These are phyloP conservation scores for Drosophila anomalipes DNA, from an alignment of 2,888 invertebrate species.

Conservation along the genomic window DNA sequence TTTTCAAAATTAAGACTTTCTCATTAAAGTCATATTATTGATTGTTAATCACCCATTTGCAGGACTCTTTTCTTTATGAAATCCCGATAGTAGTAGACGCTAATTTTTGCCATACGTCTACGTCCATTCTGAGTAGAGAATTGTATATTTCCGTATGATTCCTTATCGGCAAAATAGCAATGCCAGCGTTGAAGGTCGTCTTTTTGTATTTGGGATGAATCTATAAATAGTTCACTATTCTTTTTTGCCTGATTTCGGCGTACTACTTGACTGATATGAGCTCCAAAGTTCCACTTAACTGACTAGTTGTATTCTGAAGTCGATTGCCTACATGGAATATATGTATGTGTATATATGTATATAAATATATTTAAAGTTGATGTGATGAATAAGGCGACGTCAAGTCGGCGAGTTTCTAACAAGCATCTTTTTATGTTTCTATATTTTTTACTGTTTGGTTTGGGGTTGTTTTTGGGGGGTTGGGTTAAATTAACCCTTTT, in stretches of 20 bases:
- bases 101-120: slow-evolving; percentile 33
- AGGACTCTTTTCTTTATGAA: slow-evolving; percentile 33
- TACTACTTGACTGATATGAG: not conserved
- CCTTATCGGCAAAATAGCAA: slow-evolving; percentile 38
- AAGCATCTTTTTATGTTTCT: slow-evolving; percentile 23
- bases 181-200: slow-evolving; percentile 38
- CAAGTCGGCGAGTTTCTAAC: slow-evolving; percentile 43
- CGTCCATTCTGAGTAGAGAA: slow-evolving; percentile 15
- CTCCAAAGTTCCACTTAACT: not conserved
- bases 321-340: not conserved
- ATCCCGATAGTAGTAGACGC: slow-evolving; percentile 14
- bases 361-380: slow-evolving; percentile 8
- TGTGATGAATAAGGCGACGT: slow-evolving; percentile 43
- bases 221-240: not conserved
- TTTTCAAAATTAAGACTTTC: not conserved
- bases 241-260: not conserved
- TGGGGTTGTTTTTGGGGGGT: slow-evolving; percentile 7
- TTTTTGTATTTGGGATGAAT: slow-evolving; percentile 34
- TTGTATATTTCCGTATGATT: not conserved
- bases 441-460: not conserved
- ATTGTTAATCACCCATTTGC: slow-evolving; percentile 4
- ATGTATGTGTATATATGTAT: not conserved
- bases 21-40: not conserved
- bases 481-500: slow-evolving; percentile 57
- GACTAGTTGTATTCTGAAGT: slow-evolving; percentile 15